Evolutionary conservation across 2,888 invertebrate genomes (phyloP), one percentile per base, ranked within the genome.

Genomic region (Caenorhabditis panamensis): DNA sequence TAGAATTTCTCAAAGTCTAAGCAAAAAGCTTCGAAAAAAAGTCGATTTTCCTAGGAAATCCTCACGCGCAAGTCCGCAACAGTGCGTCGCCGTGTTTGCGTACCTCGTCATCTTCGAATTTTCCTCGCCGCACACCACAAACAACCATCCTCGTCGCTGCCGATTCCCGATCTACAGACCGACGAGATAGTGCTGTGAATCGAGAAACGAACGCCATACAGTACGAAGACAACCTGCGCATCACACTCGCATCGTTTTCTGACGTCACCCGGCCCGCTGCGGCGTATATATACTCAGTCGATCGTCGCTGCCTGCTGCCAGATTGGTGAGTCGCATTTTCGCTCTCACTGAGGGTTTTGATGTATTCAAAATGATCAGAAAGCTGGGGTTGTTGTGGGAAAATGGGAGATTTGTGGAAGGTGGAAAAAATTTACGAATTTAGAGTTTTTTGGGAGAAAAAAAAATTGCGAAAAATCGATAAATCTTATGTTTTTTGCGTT

Each of bases 251-350:
- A 36, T 64, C 41, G 41, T 13, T 16, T 16, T 16, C 62, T 84
- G 85, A 85, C 84, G 84, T 85, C 84, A 86, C 84, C 67, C 63
- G 63, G 31, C 79, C 72, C 56, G 64, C 76, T 68, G 73, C 75
- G 51, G 81, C 80, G 81, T 86, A 85, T 86, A 86, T 82, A 86
- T 86, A 86, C 82, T 86, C 86, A 85, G 85, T 85, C 82, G 82
- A 51, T 72, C 72, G 81, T 78, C 78, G 75, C 67, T 64, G 79
- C 73, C 49, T 66, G 68, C 69, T 73, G 71, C 68, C 69, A 72
- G 73, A 68, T 69, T 69, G 75, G 82, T 81, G 78, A 80, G 83
- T 83, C 67, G 61, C 62, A 63, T 75, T 82, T 75, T 20, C 75
- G 58, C 68, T 79, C 58, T 68, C 58, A 41, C 41, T n/a, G n/a